Evolutionary conservation across 2,888 invertebrate genomes (phyloP).

Genomic region (Petrolisthes cinctipes): DNA sequence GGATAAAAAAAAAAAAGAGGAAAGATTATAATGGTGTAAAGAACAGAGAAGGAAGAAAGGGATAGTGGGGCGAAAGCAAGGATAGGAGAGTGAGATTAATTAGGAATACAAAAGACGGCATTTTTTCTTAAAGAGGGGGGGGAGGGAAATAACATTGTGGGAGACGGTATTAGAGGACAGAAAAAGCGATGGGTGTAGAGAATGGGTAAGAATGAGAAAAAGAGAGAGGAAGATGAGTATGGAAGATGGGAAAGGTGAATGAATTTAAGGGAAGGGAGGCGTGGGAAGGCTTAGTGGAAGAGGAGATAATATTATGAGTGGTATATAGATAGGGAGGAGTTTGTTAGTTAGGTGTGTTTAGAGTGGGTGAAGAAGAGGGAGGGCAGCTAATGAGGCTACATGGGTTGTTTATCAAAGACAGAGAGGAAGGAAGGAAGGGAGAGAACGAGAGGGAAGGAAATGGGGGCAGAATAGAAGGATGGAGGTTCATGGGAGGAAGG

Average conservation of each 20-base stretch:
- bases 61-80: neutral
- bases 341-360: neutral
- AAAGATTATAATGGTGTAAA: neutral
- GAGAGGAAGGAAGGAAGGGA: slow-evolving; percentile 2
- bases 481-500: neutral
- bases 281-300: neutral
- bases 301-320: neutral
- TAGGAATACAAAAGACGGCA: neutral
- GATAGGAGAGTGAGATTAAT: neutral
- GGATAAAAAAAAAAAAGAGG: slow-evolving; percentile 9
- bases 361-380: neutral
- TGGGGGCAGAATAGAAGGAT: neutral
- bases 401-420: neutral
- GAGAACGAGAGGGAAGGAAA: neutral
- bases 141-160: neutral
- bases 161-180: neutral
- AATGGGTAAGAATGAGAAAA: neutral
- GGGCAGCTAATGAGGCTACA: neutral
- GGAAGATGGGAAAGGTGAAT: neutral
- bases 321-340: neutral
- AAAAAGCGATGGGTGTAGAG: neutral
- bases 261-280: neutral
- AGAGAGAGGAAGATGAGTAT: neutral
- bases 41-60: neutral
- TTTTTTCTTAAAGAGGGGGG: neutral